These are phyloP conservation scores for Poecilia wingei DNA, from an alignment of 2,797 vertebrate species.

Conservation along the genomic window DNA sequence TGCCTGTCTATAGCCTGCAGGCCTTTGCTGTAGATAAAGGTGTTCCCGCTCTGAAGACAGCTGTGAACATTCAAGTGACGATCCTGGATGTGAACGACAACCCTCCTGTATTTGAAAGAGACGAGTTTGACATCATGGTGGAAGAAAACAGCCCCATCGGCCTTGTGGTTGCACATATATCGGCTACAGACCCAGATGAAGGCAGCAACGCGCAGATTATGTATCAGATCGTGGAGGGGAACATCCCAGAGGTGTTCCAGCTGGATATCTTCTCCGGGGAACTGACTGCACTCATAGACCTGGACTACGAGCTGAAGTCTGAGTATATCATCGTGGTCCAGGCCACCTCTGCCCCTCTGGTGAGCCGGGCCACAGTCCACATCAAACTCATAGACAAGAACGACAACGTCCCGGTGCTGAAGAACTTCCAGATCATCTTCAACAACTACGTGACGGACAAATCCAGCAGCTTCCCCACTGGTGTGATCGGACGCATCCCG, in stretches of 20 bases:
- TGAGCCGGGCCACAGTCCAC: constrained; percentile 93
- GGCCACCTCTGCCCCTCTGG: constrained; percentile 94
- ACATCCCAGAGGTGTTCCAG: constrained; percentile 96
- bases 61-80: constrained; percentile 87
- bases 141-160: constrained; percentile 97
- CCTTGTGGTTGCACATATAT: constrained; percentile 89
- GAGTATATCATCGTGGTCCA: constrained; percentile 95
- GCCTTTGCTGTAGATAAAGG: constrained; percentile 94
- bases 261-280: constrained; percentile 97
- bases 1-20: constrained; percentile 86
- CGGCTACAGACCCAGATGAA: constrained; percentile 93
- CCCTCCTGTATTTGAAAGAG: constrained; percentile 91
- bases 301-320: constrained; percentile 91
- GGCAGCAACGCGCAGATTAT: constrained; percentile 97
- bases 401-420: constrained; percentile 90
- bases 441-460: constrained; percentile 96
- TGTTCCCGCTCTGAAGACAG: constrained; percentile 85
- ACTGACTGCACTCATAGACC: constrained; percentile 89
- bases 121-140: constrained; percentile 94
- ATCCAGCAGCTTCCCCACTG: constrained; percentile 90
- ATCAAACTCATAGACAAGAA: constrained; percentile 92
- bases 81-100: constrained; percentile 96
- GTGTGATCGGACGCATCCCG: constrained; percentile 91
- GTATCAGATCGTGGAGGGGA: constrained; percentile 98
- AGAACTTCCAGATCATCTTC: constrained; percentile 97